phyloP scores from a whole-genome alignment of 2,797 vertebrate genomes.

The Hipposideros larvatus region DNA sequence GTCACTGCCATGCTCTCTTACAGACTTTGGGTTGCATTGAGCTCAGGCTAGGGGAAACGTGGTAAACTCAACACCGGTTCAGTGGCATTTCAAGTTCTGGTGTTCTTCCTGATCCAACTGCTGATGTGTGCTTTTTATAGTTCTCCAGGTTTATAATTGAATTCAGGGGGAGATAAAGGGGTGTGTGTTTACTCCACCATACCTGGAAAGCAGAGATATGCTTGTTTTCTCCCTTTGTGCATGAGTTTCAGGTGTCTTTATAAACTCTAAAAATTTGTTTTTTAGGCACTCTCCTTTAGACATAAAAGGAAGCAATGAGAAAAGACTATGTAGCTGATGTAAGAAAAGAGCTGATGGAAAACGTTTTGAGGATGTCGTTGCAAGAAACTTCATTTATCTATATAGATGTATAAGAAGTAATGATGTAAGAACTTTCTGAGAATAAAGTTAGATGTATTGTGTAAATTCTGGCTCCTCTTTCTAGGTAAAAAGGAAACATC shows the following conservation, averaged over 20 bases:
- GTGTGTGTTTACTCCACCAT: background rate
- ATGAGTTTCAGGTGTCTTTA: background rate
- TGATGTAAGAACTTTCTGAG: background rate
- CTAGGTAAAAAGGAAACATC: slow-evolving; percentile 94
- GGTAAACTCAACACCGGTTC: background rate
- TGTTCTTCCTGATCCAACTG: background rate
- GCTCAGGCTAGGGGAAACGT: background rate
- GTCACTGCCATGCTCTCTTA: background rate
- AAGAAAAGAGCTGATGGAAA: background rate
- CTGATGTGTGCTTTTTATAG: background rate
- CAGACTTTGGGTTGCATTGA: background rate
- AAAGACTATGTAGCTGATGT: background rate
- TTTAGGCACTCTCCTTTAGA: background rate
- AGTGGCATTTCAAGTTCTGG: background rate
- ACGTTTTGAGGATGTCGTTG: background rate
- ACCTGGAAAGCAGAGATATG: background rate
- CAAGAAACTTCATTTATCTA: background rate
- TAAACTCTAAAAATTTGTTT: background rate
- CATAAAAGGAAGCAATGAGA: background rate
- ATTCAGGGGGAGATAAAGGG: background rate
- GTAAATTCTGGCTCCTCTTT: slow-evolving; percentile 51
- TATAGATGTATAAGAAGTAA: background rate
- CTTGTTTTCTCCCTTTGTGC: background rate
- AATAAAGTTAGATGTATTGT: background rate
- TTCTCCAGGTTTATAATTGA: background rate